Evolutionary conservation across 2,797 vertebrate genomes (phyloP).

Genomic region (Microctenopoma stevenorrisi): DNA sequence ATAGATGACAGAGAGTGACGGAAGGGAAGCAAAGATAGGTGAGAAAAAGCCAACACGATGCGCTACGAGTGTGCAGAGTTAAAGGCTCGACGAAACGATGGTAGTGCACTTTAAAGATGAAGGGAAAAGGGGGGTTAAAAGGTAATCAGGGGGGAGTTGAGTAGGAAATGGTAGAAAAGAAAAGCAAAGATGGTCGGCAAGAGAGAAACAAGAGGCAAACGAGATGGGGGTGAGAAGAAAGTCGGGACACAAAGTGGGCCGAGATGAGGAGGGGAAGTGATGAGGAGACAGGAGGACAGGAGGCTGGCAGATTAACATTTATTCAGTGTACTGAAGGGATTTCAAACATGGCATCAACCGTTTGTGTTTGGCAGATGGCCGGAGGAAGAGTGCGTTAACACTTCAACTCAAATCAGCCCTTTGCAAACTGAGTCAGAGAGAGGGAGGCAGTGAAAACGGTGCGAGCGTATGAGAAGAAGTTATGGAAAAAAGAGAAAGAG

Average conservation of each 20-base stretch:
- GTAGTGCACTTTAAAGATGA: neutral
- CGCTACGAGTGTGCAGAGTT: neutral
- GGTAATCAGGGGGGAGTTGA: neutral
- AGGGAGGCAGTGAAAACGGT: constrained; percentile 21
- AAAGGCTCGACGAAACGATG: neutral
- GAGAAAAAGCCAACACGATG: constrained; percentile 1
- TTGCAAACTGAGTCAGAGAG: constrained; percentile 55
- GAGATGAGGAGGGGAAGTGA: neutral
- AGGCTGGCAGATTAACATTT: constrained; percentile 66
- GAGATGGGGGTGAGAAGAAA: neutral
- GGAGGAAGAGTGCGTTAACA: constrained; percentile 65
- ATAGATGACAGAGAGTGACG: constrained; percentile 35
- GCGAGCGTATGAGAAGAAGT: constrained; percentile 3
- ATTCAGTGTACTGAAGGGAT: constrained; percentile 63
- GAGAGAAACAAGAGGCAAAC: neutral
- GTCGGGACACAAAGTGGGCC: neutral
- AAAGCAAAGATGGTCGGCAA: neutral
- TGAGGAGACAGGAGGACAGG: constrained; percentile 52
- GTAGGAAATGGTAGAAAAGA: neutral
- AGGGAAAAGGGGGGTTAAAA: neutral
- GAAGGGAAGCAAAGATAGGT: constrained; percentile 3
- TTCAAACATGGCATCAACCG: constrained; percentile 63
- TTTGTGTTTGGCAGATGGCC: constrained; percentile 69
- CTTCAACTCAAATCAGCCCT: constrained; percentile 67
- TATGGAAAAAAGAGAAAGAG: neutral